Evolutionary conservation across 1,140 invertebrate species (phyloP).

Genomic region (Drosophila ercepeae): DNA sequence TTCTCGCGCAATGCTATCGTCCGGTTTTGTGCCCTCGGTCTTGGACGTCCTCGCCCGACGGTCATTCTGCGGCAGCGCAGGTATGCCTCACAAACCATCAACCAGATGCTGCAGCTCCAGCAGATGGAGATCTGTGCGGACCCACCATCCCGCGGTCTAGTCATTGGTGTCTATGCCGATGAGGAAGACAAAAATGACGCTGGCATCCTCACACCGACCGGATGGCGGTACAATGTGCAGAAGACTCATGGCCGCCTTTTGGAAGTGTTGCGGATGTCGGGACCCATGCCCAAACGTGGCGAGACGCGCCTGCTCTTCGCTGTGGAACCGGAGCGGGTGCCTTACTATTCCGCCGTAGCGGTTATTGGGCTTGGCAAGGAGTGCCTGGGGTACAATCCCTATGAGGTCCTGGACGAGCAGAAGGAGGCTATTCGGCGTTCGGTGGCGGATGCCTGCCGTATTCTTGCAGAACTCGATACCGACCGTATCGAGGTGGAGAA

Average conservation of each 20-base stretch:
- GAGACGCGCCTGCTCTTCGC: constrained; percentile 73
- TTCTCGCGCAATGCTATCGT: constrained; percentile 20
- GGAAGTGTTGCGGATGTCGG: constrained; percentile 76
- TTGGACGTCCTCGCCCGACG: neutral
- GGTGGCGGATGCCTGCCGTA: constrained; percentile 86
- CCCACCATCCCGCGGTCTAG: constrained; percentile 73
- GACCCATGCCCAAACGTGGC: constrained; percentile 78
- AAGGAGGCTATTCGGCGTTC: constrained; percentile 89
- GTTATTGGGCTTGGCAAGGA: constrained; percentile 89
- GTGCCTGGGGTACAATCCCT: constrained; percentile 86
- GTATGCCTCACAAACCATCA: constrained; percentile 71
- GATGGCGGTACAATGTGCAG: constrained; percentile 75
- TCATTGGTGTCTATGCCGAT: constrained; percentile 78
- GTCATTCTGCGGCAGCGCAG: neutral
- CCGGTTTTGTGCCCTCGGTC: neutral
- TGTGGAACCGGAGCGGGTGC: constrained; percentile 84
- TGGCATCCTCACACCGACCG: constrained; percentile 71
- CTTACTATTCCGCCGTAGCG: constrained; percentile 86
- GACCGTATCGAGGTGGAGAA: constrained; percentile 88
- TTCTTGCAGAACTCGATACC: constrained; percentile 84
- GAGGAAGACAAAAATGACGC: constrained; percentile 77
- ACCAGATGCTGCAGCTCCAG: constrained; percentile 74
- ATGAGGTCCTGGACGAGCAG: constrained; percentile 88
- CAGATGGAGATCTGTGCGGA: constrained; percentile 80
- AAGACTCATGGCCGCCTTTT: constrained; percentile 74